phyloP scores from a whole-genome alignment of 1,140 invertebrate genomes.

The Gonioctena quinquepunctata region DNA sequence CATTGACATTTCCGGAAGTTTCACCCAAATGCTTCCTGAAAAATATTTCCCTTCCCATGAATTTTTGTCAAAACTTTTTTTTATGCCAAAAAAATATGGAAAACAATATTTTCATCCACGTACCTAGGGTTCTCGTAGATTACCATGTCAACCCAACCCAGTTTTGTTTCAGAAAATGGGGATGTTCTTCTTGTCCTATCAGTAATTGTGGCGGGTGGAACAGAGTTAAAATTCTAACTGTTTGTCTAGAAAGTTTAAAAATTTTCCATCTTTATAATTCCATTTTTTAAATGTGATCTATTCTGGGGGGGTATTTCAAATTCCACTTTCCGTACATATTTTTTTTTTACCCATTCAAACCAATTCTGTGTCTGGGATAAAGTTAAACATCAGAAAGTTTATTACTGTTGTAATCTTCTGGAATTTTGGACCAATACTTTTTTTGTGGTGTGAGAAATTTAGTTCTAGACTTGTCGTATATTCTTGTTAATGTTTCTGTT shows the following conservation, averaged over 20 bases:
- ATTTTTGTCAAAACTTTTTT: not conserved
- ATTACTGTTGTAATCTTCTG: not conserved
- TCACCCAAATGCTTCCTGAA: not conserved
- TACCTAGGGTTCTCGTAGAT: not conserved
- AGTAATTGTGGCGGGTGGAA: not conserved
- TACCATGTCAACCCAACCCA: not conserved
- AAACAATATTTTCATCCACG: not conserved
- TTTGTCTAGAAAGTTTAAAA: not conserved
- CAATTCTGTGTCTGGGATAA: not conserved
- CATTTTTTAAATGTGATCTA: no score
- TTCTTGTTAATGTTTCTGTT: not conserved
- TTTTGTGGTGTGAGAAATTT: not conserved
- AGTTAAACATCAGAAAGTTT: not conserved
- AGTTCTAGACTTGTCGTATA: not conserved
- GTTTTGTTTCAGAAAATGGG: not conserved
- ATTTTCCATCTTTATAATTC: not conserved
- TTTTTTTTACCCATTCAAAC: not conserved
- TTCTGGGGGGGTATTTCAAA: not conserved
- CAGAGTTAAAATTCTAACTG: not conserved
- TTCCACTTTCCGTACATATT: not conserved
- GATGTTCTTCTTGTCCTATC: not conserved
- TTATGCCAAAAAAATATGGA: not conserved
- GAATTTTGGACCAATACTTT: not conserved
- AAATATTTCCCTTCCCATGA: not conserved
- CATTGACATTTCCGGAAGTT: not conserved